Base-by-base conservation (phyloP, 2,113 vertebrate species). In the Urocitellus parryii region DNA sequence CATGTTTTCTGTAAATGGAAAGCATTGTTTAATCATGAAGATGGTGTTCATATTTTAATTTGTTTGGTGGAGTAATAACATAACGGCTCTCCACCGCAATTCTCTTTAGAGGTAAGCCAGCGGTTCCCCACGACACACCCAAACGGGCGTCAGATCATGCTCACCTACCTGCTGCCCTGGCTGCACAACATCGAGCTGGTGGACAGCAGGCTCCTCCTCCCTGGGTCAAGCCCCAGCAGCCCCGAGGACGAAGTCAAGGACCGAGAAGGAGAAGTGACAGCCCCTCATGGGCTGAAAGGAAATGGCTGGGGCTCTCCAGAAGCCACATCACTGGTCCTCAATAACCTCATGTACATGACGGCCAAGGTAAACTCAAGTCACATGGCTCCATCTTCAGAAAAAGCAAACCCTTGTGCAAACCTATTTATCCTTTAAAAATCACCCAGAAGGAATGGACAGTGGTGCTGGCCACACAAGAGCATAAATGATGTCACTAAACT, bases 331-430 rank as follows among this genome's bases (percentile, higher is more conserved):
- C 98, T 99, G 77, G 99, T 99, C 96, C 99, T 99, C 86, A 99
- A 99, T 98, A 99, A 99, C 98, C 99, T 99, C 97, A 99, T 99
- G 99, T 99, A 99, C 97, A 99, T 99, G 99, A 99, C 99, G 0
- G 99, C 99, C 91, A 99, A 99, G 99, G 99, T 99, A 98, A 98
- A 91, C 81, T 48, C 78, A 56, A 32, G 9, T 25, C 37, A 18
- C 8, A 16, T 0, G 5, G n/a, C 68, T 79, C 18, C 5, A 0
- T 5, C 5, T 1, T 53, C 58, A 61, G 39, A 73, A 53, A 24
- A 65, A 32, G 42, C 37, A 51, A 53, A 42, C 20, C 34, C 20
- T 39, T 29, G 22, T 73, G 12, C 42, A 65, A 63, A 80, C 39
- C 48, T 32, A 10, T 53, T 53, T 67, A 39, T 34, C 82, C 8